Percentiles rank a stretch among this genome's conserved stretches.
These are phyloP conservation scores for Equus quagga DNA, from an alignment of 2,113 vertebrate genomes.

Conservation along the genomic window DNA sequence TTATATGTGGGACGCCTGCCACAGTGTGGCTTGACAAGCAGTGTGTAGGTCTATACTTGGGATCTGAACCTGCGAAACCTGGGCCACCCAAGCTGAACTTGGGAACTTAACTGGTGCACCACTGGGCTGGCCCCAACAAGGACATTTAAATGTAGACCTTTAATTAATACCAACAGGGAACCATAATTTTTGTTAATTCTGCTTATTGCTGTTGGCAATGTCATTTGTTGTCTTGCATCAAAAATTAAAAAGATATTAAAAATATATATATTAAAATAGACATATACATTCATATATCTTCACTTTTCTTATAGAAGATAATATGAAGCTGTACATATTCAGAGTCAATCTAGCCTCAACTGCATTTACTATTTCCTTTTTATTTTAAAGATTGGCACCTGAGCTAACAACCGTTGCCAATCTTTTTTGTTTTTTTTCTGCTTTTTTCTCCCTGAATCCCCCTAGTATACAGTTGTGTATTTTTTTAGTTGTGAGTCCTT, in stretches of 20 bases:
- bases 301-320: background rate
- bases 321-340: background rate
- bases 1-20: no score
- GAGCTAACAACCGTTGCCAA: no score
- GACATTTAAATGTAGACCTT: background rate
- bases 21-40: no score
- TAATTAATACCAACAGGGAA: background rate
- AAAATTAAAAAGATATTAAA: constrained; percentile 18
- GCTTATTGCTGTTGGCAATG: background rate
- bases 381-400: no score
- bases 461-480: no score
- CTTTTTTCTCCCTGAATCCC: no score
- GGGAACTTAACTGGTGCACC: no score
- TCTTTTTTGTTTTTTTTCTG: no score
- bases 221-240: background rate
- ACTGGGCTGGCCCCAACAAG: background rate
- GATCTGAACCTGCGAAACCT: no score
- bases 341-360: background rate
- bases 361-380: background rate
- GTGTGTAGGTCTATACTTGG: no score
- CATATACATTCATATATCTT: background rate
- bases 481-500: no score
- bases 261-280: background rate
- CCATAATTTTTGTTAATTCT: background rate
- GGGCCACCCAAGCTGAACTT: no score